Base-by-base conservation (phyloP, 2,888 invertebrate genomes). In the Spodoptera picta region DNA sequence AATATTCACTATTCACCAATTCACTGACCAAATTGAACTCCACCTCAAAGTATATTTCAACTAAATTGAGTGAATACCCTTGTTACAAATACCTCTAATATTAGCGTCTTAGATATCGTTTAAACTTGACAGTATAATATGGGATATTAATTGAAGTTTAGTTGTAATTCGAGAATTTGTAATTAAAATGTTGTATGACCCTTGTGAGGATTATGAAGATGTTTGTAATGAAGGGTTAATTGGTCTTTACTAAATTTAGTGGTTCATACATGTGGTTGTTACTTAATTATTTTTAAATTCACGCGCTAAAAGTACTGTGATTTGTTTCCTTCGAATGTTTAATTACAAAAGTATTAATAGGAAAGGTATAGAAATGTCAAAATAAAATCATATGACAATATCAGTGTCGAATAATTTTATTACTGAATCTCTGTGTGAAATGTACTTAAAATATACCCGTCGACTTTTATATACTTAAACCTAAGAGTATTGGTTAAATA, bases 161-260 rank as follows among this genome's bases (percentile, higher is more conserved):
- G 45, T 48, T 56, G 59, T 67, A 45, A 68, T 64, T 52, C 24
- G 23, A 41, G 14, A 55, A 46, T 48, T 53, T 12, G 48, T 78
- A 82, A 88, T 87, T 87, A 84, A 85, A 81, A 83, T 80, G 54
- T 65, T 68, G 63, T 69, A 64, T 58, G 69, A 77, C 79, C 78
- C 82, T 81, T 77, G 73, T 76, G 75, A 64, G 44, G 55, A 44
- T 67, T 64, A 60, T 60, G 60, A 65, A 70, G 64, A 53, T 60
- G 49, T 46, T 50, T 48, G 57, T 66, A 56, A 52, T 55, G 53
- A 43, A 55, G 24, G 44, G 55, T 56, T 56, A 52, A 59, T 69
- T 59, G 31, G 41, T 31, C 24, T 45, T 24, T 50, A 27, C 63
- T 49, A 43, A 50, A 42, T 59, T 6, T 59, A 56, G 43, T 58